These are phyloP conservation scores for Brachionus angularis DNA, from an alignment of 1,140 invertebrate species.

Conservation along the genomic window DNA sequence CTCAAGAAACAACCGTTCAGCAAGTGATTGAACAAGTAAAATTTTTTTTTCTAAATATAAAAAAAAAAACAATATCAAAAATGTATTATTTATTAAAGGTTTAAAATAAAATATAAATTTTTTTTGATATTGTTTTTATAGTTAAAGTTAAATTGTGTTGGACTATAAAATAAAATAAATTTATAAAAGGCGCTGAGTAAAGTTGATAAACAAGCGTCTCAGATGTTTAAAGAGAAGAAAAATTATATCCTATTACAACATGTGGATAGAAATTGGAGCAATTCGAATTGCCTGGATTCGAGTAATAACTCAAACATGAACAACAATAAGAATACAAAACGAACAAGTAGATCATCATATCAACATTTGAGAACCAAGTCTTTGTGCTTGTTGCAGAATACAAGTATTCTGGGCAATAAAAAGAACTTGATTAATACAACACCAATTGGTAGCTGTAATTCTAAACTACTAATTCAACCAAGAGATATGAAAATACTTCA, in stretches of 20 bases:
- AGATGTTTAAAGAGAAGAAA: neutral
- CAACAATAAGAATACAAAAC: neutral
- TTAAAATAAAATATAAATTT: neutral
- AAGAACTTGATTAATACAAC: neutral
- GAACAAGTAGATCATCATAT: neutral
- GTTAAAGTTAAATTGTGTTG: no score
- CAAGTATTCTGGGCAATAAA: neutral
- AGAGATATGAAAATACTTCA: constrained; percentile 6
- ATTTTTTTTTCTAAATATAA: no score
- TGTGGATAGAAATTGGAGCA: constrained; percentile 2
- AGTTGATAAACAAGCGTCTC: neutral
- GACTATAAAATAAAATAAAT: no score
- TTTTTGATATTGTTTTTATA: no score
- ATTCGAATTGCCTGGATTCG: no score
- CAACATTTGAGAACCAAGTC: constrained; percentile 25
- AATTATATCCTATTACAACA: constrained; percentile 27
- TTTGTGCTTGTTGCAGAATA: constrained; percentile 31
- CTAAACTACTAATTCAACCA: neutral
- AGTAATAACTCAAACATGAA: no score
- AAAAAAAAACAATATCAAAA: neutral
- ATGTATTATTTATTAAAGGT: neutral
- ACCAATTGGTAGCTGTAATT: neutral
- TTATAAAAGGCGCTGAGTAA: neutral
- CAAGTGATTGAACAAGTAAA: constrained; percentile 33
- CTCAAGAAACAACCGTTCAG: neutral